Base-by-base conservation (phyloP, 2,113 vertebrate species). In the Percopsis transmontana region DNA sequence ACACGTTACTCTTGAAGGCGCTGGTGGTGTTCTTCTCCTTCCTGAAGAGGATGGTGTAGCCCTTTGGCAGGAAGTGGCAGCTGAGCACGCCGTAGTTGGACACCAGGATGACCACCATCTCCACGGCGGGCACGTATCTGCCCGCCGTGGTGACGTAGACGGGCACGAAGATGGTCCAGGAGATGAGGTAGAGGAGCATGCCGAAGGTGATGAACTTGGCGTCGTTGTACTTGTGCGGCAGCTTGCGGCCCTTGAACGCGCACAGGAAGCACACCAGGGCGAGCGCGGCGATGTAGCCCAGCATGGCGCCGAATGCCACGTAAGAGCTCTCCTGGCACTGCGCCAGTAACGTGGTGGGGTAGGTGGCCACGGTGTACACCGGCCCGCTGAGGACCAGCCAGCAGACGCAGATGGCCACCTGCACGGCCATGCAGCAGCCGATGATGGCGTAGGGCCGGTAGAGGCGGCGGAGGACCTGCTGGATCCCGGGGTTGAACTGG, bases 191-290 rank as follows among this genome's bases (percentile, higher is more conserved):
- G 69, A 96, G 92, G 5, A 98, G 76, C 95, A 96, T 95, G 62
- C 95, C 91, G 55, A 96, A 97, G 3, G 95, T 96, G 76, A 95
- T 95, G 84, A 96, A 96, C 85, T 94, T 95, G 1, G 95, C 92
- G 74, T 98, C 94, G 0, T 96, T 96, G 85, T 96, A 97, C 71
- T 94, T 93, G 68, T 95, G 91, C 12, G 95, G 95, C 27, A 96
- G 80, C 62, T 96, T 96, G 38, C 94, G 92, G 7, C 94, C 94
- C 87, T 92, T 94, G 79, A 94, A 98, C 14, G 95, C 95, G 74
- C 92, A 95, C 62, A 91, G 68, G 50, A 98, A 96, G 66, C 96
- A 96, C 53, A 94, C 53, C 1, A 95, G 88, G 1, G 93, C 95
- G 19, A 95, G 70, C 12, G 95, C 44, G 23, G 93, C 89, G 0